Conservation (phyloP, 2,797 vertebrate species). For the Odontamblyopus lacepedii region DNA sequence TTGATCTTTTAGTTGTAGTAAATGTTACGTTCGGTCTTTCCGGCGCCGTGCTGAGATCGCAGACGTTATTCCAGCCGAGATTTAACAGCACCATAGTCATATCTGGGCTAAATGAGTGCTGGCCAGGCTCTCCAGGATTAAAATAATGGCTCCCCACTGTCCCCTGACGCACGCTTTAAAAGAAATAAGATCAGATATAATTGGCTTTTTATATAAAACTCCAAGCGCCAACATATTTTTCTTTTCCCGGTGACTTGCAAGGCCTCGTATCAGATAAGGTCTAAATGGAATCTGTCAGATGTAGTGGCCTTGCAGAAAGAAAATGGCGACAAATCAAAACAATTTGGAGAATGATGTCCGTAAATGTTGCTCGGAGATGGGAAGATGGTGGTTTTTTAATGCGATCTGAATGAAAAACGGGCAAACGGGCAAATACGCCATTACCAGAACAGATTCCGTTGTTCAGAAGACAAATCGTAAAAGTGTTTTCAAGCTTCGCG, state of each 20-base stretch:
- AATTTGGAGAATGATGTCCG: conserved; percentile 54
- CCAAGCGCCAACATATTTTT: conserved; percentile 41
- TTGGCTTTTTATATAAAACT: conserved; percentile 65
- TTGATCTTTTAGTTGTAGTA: conserved; percentile 25
- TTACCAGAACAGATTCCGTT: conserved; percentile 37
- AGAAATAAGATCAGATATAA: conserved; percentile 55
- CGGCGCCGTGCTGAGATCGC: conserved; percentile 25
- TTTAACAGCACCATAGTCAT: conserved; percentile 35
- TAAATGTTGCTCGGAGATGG: conserved; percentile 52
- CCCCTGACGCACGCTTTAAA: conserved; percentile 37
- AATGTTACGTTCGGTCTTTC: conserved; percentile 17
- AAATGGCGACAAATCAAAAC: conserved; percentile 70
- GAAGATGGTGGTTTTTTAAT: conserved; percentile 35
- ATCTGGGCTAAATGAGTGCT: conserved; percentile 52
- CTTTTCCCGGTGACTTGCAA: conserved; percentile 49
- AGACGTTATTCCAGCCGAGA: conserved; percentile 32
- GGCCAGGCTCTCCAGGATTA: conserved; percentile 46
- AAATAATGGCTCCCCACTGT: conserved; percentile 50
- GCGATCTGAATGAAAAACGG: conserved; percentile 42
- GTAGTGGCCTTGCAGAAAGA: conserved; percentile 49
- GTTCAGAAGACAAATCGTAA: conserved; percentile 39
- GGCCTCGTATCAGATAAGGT: conserved; percentile 57
- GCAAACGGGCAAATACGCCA: conserved; percentile 11
- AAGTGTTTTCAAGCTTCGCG: conserved; percentile 8
- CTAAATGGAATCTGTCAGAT: conserved; percentile 67